Conservation (phyloP, 2,797 vertebrate genomes). For the Poeciliopsis paucimaculata region DNA sequence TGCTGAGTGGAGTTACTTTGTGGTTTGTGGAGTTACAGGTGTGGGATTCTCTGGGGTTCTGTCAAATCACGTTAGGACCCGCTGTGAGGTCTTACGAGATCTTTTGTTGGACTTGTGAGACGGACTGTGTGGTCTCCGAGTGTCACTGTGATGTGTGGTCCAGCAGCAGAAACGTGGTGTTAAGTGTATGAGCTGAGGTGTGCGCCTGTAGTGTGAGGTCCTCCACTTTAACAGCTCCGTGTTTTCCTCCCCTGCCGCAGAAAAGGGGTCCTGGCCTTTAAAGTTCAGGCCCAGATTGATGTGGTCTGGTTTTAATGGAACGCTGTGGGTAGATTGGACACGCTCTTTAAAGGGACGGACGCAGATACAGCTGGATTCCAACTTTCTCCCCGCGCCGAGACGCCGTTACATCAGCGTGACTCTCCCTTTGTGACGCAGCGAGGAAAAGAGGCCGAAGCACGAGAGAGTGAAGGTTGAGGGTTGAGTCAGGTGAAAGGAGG, state of each 20-base stretch:
- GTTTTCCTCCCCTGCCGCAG: conserved; percentile 66
- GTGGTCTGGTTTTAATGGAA: conserved; percentile 81
- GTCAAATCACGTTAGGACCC: conserved; percentile 42
- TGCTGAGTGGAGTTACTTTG: conserved; percentile 44
- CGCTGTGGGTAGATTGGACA: conserved; percentile 77
- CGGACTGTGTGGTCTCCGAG: conserved; percentile 72
- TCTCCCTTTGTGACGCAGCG: conserved; percentile 72
- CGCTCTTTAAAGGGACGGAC: conserved; percentile 65
- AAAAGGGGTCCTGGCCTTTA: conserved; percentile 74
- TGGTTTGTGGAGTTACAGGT: conserved; percentile 59
- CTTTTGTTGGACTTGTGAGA: conserved; percentile 67
- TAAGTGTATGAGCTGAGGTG: conserved; percentile 55
- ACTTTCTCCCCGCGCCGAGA: conserved; percentile 63
- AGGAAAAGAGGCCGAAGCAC: conserved; percentile 62
- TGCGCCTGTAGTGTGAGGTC: conserved; percentile 69
- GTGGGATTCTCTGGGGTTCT: conserved; percentile 56
- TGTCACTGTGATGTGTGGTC: conserved; percentile 70
- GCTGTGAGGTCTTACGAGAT: conserved; percentile 71
- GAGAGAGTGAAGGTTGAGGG: conserved; percentile 43
- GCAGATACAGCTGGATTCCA: conserved; percentile 65
- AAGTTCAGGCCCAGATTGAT: conserved; percentile 74
- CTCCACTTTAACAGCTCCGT: conserved; percentile 63
- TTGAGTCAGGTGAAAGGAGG: conserved; percentile 68
- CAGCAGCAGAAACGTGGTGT: conserved; percentile 59
- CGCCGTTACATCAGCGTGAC: conserved; percentile 59